Evolutionary conservation across 2,113 vertebrate species (phyloP), one percentile per base, ranked within the genome.

Genomic region (Rissa tridactyla): DNA sequence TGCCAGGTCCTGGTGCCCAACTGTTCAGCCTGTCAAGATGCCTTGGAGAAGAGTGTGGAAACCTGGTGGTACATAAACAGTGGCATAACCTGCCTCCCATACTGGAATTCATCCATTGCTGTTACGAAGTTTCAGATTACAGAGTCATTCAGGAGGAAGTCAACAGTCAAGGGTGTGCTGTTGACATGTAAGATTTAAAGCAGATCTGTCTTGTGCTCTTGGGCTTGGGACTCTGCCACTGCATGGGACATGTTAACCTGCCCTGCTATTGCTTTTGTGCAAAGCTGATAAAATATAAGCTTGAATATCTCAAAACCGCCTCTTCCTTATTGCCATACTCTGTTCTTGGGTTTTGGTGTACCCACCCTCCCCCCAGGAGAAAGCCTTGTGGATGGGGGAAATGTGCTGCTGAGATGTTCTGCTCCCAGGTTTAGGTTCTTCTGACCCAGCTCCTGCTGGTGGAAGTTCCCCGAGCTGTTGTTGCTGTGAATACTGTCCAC

Each of bases 131-230:
- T 86, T 95, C 90, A 16, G 30, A 29, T 96, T 92, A 92, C 89
- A 47, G 72, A 94, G 90, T 57, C 77, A 84, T 95, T 94, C 82
- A 88, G 77, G 60, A 88, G 91, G 76, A 97, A 94, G 70, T 89
- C 90, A 92, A 36, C 82, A 94, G 85, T 47, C 79, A 46, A 38
- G 95, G 52, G 76, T 89, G 86, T 78, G 71, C 84, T 96, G 89
- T 81, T 96, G 88, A 94, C 82, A 64, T 46, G 25, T 11, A 13
- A 82, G 90, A 94, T 72, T 83, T 92, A 94, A 97, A 95, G 95
- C 70, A 94, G 77, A 52, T 90, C 76, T 15, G n/a, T 88, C 62
- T 73, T 38, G 46, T 27, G 62, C 23, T 90, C 36, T 61, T 81
- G n/a, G 29, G 14, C 40, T 71, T 73, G 75, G 75, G 40, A 19